Conservation (phyloP, 2,888 invertebrate genomes). For the Apodemia zela region DNA sequence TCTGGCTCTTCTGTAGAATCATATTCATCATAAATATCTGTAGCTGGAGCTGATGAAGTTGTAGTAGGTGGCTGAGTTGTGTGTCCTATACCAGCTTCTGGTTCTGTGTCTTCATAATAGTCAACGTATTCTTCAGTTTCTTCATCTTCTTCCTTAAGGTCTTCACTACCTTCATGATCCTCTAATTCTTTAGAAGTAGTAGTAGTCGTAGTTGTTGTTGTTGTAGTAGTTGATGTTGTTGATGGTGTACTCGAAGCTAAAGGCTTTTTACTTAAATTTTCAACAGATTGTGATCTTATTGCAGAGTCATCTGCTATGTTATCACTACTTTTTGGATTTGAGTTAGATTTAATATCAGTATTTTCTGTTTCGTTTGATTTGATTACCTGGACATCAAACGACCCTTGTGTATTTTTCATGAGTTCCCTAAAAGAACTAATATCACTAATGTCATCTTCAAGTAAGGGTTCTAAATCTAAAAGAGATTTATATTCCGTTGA, state of each 20-base stretch:
- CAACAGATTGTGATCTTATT: conserved; percentile 28
- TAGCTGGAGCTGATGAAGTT: conserved; percentile 46
- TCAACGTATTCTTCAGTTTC: conserved; percentile 59
- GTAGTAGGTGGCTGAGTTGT: conserved; percentile 45
- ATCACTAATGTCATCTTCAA: conserved; percentile 80
- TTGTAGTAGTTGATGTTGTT: conserved; percentile 27
- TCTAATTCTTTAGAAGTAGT: conserved; percentile 12
- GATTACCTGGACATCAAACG: conserved; percentile 78
- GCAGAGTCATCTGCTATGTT: conserved; percentile 51
- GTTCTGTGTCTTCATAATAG: conserved; percentile 64
- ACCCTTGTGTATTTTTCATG: conserved; percentile 67
- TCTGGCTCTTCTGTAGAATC: conserved; percentile 64
- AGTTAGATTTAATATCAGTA: conserved; percentile 67
- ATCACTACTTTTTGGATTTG: conserved; percentile 63
- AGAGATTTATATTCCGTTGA: conserved; percentile 74
- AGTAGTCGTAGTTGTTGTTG: conserved; percentile 33
- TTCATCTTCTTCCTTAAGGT: conserved; percentile 44
- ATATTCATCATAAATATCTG: conserved; percentile 71
- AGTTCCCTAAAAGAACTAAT: conserved; percentile 68
- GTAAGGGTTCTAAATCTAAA: conserved; percentile 77
- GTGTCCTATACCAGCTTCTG: conserved; percentile 45
- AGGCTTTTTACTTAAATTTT: conserved; percentile 26
- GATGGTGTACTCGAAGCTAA: background rate
- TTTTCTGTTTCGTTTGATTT: conserved; percentile 58
- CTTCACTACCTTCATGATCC: conserved; percentile 39